Evolutionary conservation across 2,113 vertebrate genomes (phyloP).

Genomic region (Amphilophus citrinellus): DNA sequence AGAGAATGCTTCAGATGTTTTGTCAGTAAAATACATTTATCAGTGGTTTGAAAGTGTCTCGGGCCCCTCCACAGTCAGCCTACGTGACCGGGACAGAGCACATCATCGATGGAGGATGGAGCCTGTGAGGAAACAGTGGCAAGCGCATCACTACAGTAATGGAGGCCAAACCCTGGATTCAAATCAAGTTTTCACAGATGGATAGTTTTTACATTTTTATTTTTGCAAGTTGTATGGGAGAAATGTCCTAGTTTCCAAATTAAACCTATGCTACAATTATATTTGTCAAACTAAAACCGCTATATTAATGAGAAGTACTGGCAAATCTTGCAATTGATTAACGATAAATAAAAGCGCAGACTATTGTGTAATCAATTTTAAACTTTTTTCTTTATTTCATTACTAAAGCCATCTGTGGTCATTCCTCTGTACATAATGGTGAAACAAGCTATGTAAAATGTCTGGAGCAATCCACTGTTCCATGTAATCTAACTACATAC

Average conservation of each 20-base stretch:
- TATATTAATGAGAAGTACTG: not conserved
- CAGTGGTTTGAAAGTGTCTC: not conserved
- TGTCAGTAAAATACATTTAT: not conserved
- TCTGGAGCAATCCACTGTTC: not conserved
- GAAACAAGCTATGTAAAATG: not conserved
- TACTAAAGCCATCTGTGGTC: not conserved
- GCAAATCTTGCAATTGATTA: not conserved
- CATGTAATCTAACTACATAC: not conserved
- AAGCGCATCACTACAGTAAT: not conserved
- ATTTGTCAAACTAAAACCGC: not conserved
- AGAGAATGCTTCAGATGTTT: not conserved
- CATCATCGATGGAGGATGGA: slow-evolving; percentile 96
- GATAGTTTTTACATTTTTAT: not conserved
- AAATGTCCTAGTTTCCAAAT: not conserved
- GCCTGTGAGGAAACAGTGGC: slow-evolving; percentile 80
- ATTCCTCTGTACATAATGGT: not conserved
- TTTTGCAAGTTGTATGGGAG: not conserved
- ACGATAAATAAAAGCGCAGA: not conserved
- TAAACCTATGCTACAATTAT: not conserved
- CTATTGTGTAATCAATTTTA: not conserved
- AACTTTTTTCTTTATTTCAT: not conserved
- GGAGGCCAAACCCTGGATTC: not conserved
- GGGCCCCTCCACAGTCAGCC: slow-evolving; percentile 82
- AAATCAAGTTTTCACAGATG: not conserved
- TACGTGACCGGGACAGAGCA: slow-evolving; percentile 91